Base-by-base conservation (phyloP, 2,888 invertebrate genomes). In the Morpho deidamia region DNA sequence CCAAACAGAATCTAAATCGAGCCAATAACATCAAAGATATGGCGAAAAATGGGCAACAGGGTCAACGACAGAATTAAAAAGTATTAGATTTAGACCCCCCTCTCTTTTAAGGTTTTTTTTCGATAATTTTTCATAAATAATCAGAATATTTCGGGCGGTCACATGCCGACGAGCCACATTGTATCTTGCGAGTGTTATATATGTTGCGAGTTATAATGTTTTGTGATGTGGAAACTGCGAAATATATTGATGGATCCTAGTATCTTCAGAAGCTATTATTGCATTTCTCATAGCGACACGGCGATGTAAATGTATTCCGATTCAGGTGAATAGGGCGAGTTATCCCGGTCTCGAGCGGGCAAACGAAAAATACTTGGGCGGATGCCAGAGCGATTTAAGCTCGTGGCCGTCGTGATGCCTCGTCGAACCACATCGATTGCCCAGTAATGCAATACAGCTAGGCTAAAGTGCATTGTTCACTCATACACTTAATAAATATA, bases 301-400 rank as follows among this genome's bases (percentile, higher is more conserved):
- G 48, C 53, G 52, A 66, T 63, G 60, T 72, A 78, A 76, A 77
- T 71, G 69, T 80, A 78, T 78, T 74, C 76, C 76, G 70, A 80
- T 83, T 78, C 81, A 85, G 85, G 85, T 86, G 85, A 84, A 85
- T 77, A 81, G 81, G 75, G 78, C 81, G 73, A 80, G 76, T 83
- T 83, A 83, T 85, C 79, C 78, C 78, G 70, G 74, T 73, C 71
- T 74, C 73, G 75, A 74, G 72, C 69, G 74, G 76, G 75, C 75
- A 74, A 77, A 78, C 80, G 79, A 81, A 83, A 86, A 84, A 79
- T 82, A 80, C 83, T 87, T 88, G 88, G 87, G 64, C 58, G 60
- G 44, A 52, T 76, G 87, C 88, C 88, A 89, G 72, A 69, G 71
- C 65, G 48, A 76, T 78, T 69, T 77, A 77, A 74, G 60, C 71